Conservation (phyloP, 2,113 vertebrate species). For the Amazona vittata region DNA sequence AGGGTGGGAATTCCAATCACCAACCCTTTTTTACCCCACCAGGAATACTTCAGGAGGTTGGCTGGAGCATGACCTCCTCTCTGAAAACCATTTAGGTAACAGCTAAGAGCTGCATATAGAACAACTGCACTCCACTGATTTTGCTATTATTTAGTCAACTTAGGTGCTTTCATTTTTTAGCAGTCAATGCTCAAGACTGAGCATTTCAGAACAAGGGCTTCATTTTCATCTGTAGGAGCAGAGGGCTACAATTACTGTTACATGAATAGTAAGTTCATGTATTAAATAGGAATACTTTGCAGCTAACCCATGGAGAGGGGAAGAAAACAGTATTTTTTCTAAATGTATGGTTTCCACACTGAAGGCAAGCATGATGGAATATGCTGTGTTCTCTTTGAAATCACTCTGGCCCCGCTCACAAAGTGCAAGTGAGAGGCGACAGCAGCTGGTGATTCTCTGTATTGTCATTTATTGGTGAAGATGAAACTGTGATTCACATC, state of each 20-base stretch:
- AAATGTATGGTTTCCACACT: background rate
- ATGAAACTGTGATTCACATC: background rate
- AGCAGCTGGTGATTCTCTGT: background rate
- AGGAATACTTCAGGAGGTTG: too few relatives aligned
- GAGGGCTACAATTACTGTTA: background rate
- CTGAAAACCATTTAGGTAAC: fast-evolving
- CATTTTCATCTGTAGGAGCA: background rate
- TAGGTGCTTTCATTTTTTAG: background rate
- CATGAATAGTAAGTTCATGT: background rate
- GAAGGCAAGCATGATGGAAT: background rate
- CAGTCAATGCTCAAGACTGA: background rate
- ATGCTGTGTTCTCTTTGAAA: background rate
- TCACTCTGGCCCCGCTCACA: background rate
- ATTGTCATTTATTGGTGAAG: slow-evolving; percentile 47
- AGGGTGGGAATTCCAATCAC: background rate
- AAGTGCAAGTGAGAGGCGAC: slow-evolving; percentile 40
- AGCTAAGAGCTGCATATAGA: background rate
- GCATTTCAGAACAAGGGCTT: background rate
- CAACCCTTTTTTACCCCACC: background rate
- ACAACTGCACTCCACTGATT: background rate
- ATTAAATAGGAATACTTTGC: background rate
- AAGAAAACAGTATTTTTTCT: background rate
- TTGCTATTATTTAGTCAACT: background rate
- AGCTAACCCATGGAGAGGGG: background rate
- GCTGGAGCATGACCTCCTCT: background rate